Conservation (phyloP, 1,140 invertebrate species). For the Sarcophaga bullata region DNA sequence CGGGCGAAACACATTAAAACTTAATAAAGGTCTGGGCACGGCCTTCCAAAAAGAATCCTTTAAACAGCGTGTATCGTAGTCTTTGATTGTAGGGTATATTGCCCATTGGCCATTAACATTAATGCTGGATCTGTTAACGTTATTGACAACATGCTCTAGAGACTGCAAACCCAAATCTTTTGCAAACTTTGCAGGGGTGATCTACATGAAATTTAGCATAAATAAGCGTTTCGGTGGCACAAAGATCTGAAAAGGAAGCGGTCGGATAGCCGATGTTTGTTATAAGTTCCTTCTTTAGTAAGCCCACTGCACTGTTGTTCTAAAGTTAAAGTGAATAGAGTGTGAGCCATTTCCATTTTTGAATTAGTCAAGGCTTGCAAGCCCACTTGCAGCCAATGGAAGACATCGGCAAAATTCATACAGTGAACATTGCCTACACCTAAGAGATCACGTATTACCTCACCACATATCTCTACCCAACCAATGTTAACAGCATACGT, state of each 20-base stretch:
- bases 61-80: constrained; percentile 74
- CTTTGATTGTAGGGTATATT: constrained; percentile 70
- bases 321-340: constrained; percentile 75
- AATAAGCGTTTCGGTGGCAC: constrained; percentile 70
- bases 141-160: constrained; percentile 72
- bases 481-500: constrained; percentile 72
- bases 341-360: constrained; percentile 63
- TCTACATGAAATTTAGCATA: constrained; percentile 62
- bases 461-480: constrained; percentile 73
- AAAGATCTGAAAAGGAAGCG: constrained; percentile 76
- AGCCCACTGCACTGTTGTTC: constrained; percentile 77
- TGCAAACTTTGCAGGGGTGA: constrained; percentile 63
- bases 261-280: constrained; percentile 72
- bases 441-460: constrained; percentile 69
- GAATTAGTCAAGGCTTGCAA: constrained; percentile 60
- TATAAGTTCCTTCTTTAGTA: constrained; percentile 61
- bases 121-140: constrained; percentile 70
- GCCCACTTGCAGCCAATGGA: constrained; percentile 69
- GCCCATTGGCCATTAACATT: constrained; percentile 68
- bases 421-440: constrained; percentile 69
- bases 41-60: constrained; percentile 77
- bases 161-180: constrained; percentile 69
- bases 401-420: constrained; percentile 68
- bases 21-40: constrained; percentile 75
- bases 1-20: constrained; percentile 74